Percentiles rank a stretch among this genome's conserved stretches.
These are phyloP conservation scores for Helobdella robusta DNA, from an alignment of 2,888 invertebrate species.

Conservation along the genomic window DNA sequence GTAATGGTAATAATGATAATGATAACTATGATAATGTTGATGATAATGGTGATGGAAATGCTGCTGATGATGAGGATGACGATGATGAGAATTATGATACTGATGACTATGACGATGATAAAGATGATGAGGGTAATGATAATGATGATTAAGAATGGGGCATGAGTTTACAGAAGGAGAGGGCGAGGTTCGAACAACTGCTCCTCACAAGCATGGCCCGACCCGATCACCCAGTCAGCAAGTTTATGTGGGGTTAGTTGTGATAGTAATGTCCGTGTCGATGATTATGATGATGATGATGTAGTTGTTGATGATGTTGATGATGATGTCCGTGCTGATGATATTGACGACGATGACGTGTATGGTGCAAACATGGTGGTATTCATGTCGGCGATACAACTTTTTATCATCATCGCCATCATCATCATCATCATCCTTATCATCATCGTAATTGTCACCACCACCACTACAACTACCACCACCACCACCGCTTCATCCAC, in stretches of 20 bases:
- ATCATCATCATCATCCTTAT: neutral
- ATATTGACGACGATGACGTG: neutral
- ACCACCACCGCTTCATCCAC: neutral
- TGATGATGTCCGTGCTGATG: neutral
- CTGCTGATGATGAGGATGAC: too few species aligned
- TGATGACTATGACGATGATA: too few species aligned
- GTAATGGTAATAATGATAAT: too few species aligned
- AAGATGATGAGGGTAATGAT: neutral
- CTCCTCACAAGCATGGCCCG: conserved; percentile 63
- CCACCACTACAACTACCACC: neutral
- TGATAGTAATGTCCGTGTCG: neutral
- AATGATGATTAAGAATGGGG: conserved; percentile 62
- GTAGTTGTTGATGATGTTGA: neutral
- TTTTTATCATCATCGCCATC: neutral
- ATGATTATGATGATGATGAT: too few species aligned
- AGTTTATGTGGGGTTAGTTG: conserved; percentile 74
- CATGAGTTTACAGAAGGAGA: conserved; percentile 66
- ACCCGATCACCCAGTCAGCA: conserved; percentile 58
- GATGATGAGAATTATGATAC: too few species aligned
- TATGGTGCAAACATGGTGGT: neutral
- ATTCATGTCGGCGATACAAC: neutral
- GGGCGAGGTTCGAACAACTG: conserved; percentile 66
- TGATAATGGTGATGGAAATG: too few species aligned
- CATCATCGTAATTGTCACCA: neutral
- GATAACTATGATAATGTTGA: too few species aligned